Evolutionary conservation across 2,113 vertebrate species (phyloP).

Genomic region (Meriones unguiculatus): DNA sequence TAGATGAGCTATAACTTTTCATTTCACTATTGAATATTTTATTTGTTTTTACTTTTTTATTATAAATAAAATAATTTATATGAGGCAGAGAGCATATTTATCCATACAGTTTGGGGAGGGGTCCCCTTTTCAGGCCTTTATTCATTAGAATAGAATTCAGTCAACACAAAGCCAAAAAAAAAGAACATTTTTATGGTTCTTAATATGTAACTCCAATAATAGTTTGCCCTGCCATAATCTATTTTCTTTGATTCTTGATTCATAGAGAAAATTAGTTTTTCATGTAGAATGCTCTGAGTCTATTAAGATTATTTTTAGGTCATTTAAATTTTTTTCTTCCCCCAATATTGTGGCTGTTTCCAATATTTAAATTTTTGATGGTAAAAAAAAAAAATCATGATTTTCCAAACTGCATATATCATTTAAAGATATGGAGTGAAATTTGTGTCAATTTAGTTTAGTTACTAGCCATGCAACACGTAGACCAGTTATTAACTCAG

Average conservation of each 20-base stretch:
- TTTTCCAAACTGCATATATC: constrained; percentile 25
- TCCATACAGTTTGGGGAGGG: not conserved
- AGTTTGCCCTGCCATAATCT: constrained; percentile 35
- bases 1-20: not conserved
- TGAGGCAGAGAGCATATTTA: constrained; percentile 20
- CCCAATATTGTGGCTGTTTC: constrained; percentile 27
- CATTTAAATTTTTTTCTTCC: not conserved
- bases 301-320: constrained; percentile 38
- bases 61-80: not conserved
- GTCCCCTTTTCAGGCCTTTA: not conserved
- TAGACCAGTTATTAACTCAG: constrained; percentile 27
- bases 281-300: not conserved
- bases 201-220: constrained; percentile 42
- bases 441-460: constrained; percentile 29
- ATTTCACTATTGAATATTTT: constrained; percentile 51
- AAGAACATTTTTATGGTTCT: constrained; percentile 44
- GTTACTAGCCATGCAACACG: not conserved
- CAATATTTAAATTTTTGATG: constrained; percentile 32
- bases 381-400: not conserved
- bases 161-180: not conserved
- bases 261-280: constrained; percentile 41
- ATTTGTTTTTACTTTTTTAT: constrained; percentile 43
- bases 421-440: constrained; percentile 48
- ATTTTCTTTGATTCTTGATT: constrained; percentile 47
- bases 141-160: not conserved